Evolutionary conservation across 2,113 vertebrate genomes (phyloP).

Genomic region (Lagenorhynchus albirostris): DNA sequence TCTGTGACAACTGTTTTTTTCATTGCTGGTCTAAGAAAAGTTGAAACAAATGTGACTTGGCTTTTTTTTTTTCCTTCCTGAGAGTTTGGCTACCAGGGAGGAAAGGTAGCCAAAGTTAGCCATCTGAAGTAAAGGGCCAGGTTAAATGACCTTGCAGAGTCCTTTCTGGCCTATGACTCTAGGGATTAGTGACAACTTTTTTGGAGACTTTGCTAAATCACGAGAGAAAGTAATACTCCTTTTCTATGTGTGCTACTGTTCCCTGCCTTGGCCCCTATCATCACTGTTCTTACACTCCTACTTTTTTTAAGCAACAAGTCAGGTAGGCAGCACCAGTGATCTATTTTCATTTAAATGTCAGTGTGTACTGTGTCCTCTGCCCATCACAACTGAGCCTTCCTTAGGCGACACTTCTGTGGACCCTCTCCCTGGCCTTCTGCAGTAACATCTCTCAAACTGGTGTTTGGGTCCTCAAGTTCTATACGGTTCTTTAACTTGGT

Average conservation of each 20-base stretch:
- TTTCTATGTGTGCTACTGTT: background rate
- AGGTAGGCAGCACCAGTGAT: background rate
- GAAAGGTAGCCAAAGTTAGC: background rate
- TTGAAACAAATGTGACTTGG: background rate
- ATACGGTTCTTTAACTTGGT: background rate
- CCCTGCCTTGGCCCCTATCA: background rate
- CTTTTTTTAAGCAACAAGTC: background rate
- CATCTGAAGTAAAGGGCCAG: background rate
- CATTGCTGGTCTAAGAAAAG: background rate
- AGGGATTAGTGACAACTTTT: background rate
- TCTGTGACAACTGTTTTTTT: background rate
- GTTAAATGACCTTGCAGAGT: background rate
- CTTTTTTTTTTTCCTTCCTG: background rate
- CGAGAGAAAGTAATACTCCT: background rate
- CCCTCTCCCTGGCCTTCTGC: background rate
- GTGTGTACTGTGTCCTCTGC: background rate
- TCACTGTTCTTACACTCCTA: background rate
- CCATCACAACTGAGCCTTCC: background rate
- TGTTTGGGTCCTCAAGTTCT: background rate
- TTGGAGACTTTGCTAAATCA: background rate
- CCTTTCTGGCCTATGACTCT: background rate
- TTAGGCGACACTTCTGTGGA: background rate
- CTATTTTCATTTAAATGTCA: background rate
- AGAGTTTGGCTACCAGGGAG: background rate
- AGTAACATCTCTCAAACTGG: background rate